Base-by-base conservation (phyloP, 2,113 vertebrate species). In the Chelonoidis abingdonii region DNA sequence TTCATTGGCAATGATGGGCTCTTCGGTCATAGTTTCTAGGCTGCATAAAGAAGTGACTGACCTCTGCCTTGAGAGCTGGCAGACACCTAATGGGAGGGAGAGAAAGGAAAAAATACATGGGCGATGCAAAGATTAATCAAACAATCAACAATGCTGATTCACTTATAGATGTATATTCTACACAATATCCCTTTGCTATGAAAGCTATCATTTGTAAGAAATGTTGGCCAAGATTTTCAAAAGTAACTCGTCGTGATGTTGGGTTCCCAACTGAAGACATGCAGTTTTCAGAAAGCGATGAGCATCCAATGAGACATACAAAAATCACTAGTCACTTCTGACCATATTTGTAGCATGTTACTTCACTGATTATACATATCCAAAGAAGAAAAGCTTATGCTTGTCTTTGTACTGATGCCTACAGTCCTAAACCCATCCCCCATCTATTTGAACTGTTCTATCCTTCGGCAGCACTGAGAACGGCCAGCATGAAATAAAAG, bases 1-100 rank as follows among this genome's bases (percentile, higher is more conserved):
- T 86, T 98, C 98, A 87, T 82, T 97, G 93, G 98, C 84, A 97
- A 87, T 31, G 84, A 92, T 83, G 41, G 98, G 97, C 96, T 99
- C 98, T 97, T 99, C 99, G 10, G 98, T 97, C 86, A 98, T 99
- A 44, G 98, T 98, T 97, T 98, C 98, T 96, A 99, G 98, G 97
- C 98, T 98, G 97, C 97, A 98, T 95, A 98, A 98, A 90, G 98
- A 98, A 89, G 98, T 96, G 94, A 96, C 93, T 85, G 98, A 97
- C 97, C 97, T 98, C 97, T 98, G 99, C 56, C 96, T 86, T 44
- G 98, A 98, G 93, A 97, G 95, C 95, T 92, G 97, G 95, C 95
- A 97, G 97, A 91, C 49, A 17, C 98, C 99, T 99, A 31, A 56
- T 85, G 17, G 62, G 82, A 94, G 94, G 79, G 83, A 92, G 92